Base-by-base conservation (phyloP, 1,140 invertebrate species). In the Pemphigus obesinymphae region DNA sequence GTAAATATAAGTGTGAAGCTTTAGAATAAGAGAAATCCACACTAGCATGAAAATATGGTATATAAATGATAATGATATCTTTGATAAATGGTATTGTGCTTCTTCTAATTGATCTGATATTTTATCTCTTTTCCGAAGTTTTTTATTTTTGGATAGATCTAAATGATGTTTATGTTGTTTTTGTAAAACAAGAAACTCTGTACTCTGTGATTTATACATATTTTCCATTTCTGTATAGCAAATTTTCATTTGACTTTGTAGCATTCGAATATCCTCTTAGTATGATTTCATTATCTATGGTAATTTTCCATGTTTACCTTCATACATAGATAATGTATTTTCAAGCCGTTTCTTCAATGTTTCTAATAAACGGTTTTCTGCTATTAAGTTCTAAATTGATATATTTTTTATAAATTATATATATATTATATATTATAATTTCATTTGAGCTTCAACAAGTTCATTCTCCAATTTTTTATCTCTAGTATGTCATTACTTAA, bases 281-380 rank as follows among this genome's bases (percentile, higher is more conserved):
- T 94, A 92, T 0, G 92, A 91, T 85, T 92, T 91, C 34, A 86
- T 83, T 7, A 85, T 55, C 31, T 86, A 84, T n/a, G 85, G 85
- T 40, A 85, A 34, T 66, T 85, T 82, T 0, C 84, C 84, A 68
- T 85, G 61, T 40, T 75, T 82, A 29, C 85, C 85, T 72, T 86
- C 85, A 84, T 86, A 90, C 88, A 89, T 90, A 84, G 89, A 90
- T 37, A 95, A 86, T 4, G 93, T 93, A 78, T 90, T 90, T 85
- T 93, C 92, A 85, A 94, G 93, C 75, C 92, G 90, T 85, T 93
- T 93, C 85, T 93, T 92, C 40, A 94, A 86, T 4, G 91, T 91
- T 83, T 91, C 91, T 11, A 94, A 86, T 55, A 93, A 88, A 84
- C 90, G 90, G 86, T 94, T 94, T 87, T 95, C 93, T 85, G 92